phyloP scores from a whole-genome alignment of 2,888 invertebrate genomes.

The Parapristionchus giblindavisi region DNA sequence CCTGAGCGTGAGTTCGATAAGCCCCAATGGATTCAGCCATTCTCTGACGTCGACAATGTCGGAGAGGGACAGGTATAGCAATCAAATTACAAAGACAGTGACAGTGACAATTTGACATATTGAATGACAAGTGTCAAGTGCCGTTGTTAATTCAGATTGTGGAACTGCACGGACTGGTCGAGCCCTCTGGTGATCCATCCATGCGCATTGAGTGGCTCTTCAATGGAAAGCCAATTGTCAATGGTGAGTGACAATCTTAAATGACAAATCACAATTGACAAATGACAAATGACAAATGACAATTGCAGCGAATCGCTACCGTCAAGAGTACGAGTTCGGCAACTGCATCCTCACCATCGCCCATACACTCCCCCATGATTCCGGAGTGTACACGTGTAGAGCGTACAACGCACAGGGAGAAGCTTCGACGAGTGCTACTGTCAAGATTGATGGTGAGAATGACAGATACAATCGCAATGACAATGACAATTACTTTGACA shows the following conservation, averaged over 20 bases:
- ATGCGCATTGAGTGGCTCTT: constrained; percentile 73
- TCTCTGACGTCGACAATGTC: constrained; percentile 83
- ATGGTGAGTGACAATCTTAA: constrained; percentile 43
- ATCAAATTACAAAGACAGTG: background rate
- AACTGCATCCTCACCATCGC: constrained; percentile 88
- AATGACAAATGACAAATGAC: background rate
- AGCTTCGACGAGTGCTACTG: constrained; percentile 91
- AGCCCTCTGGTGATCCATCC: constrained; percentile 73
- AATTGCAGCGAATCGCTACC: constrained; percentile 59
- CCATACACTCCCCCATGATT: constrained; percentile 85
- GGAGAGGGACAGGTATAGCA: constrained; percentile 76
- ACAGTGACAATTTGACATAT: no score
- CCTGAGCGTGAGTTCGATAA: constrained; percentile 75
- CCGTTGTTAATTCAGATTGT: constrained; percentile 80
- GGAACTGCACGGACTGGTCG: constrained; percentile 91
- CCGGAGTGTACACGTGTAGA: constrained; percentile 92
- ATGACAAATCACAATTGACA: constrained; percentile 70
- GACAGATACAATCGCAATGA: background rate
- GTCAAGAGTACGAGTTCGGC: constrained; percentile 93
- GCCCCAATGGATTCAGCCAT: constrained; percentile 88
- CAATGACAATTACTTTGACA: background rate
- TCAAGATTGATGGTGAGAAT: constrained; percentile 77
- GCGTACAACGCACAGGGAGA: constrained; percentile 90
- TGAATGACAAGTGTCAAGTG: no score
- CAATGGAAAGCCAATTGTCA: constrained; percentile 84